phyloP scores from a whole-genome alignment of 2,888 invertebrate genomes.

The Leptopterna dolabrata region DNA sequence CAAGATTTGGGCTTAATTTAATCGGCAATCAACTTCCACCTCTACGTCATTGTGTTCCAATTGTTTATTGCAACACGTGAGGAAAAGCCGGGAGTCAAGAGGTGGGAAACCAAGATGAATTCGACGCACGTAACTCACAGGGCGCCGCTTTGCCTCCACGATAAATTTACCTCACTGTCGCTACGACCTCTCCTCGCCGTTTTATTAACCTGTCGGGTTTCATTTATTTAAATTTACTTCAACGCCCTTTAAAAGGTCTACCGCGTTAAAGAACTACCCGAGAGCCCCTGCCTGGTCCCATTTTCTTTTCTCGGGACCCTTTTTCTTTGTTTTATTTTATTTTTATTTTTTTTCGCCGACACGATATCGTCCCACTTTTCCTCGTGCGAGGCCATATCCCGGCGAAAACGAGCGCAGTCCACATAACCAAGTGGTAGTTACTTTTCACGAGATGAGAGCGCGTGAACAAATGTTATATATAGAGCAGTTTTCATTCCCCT shows the following conservation, averaged over 20 bases:
- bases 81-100: not conserved
- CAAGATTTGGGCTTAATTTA: too few species aligned
- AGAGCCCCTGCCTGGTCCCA: not conserved
- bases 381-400: not conserved
- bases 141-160: not conserved
- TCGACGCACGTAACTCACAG: conserved; percentile 34
- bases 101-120: conserved; percentile 30
- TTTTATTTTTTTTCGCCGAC: not conserved
- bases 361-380: not conserved
- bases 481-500: not conserved
- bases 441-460: not conserved
- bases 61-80: conserved; percentile 18
- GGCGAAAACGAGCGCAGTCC: not conserved
- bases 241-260: not conserved
- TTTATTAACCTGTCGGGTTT: conserved; percentile 46
- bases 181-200: conserved; percentile 16
- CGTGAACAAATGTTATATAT: not conserved
- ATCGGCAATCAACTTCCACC: not conserved
- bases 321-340: not conserved
- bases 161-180: conserved; percentile 36
- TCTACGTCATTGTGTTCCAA: not conserved
- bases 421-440: conserved; percentile 3
- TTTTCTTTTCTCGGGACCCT: not conserved
- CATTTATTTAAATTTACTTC: conserved; percentile 30
- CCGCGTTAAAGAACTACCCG: not conserved